phyloP scores from a whole-genome alignment of 2,113 vertebrate genomes.

The Gorsachius goisagi region DNA sequence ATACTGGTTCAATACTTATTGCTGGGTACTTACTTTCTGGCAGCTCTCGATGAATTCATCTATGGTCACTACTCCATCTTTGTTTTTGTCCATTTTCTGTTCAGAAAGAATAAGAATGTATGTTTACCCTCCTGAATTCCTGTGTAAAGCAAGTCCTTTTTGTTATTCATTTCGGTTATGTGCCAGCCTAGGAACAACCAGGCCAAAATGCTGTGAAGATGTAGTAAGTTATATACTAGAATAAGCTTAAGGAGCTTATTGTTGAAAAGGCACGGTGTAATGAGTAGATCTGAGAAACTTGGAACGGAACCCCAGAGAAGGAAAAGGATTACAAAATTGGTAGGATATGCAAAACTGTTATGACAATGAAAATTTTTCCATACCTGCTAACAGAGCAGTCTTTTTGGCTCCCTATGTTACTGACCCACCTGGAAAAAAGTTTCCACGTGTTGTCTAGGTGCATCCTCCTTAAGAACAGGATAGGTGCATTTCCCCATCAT shows the following conservation, averaged over 20 bases:
- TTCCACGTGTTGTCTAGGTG: conserved; percentile 93
- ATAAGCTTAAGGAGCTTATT: neutral
- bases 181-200: neutral
- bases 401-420: neutral
- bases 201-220: neutral
- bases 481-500: conserved; percentile 99
- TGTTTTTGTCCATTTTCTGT: conserved; percentile 99
- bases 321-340: neutral
- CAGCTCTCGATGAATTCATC: conserved; percentile 99
- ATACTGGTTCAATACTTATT: neutral
- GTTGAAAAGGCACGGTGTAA: neutral
- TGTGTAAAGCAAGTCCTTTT: neutral
- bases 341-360: neutral
- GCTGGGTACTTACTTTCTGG: conserved; percentile 88
- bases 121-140: neutral
- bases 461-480: conserved; percentile 92
- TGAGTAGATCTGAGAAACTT: neutral
- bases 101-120: conserved; percentile 6
- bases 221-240: neutral
- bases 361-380: neutral
- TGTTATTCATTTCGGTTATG: neutral
- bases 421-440: conserved; percentile 91
- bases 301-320: neutral
- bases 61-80: conserved; percentile 98
- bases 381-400: neutral